These are phyloP conservation scores for Drosophila parabipectinata DNA, from an alignment of 1,140 invertebrate species.

Conservation along the genomic window DNA sequence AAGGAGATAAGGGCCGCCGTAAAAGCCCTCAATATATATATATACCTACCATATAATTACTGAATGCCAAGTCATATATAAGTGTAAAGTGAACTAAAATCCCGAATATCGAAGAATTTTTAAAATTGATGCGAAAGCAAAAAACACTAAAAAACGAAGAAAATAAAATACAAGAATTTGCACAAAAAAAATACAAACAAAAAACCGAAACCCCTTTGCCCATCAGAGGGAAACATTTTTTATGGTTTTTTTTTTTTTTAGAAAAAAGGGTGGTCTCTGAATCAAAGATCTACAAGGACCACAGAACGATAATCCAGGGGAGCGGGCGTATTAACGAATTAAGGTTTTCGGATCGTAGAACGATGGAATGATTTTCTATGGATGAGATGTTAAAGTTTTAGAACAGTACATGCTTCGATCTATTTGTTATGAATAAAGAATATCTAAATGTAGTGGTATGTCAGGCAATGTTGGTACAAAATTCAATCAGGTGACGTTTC, in stretches of 20 bases:
- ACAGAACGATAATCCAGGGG: conserved; percentile 13
- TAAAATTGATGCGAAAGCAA: conserved; percentile 39
- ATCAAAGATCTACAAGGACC: conserved; percentile 6
- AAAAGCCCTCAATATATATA: conserved; percentile 5
- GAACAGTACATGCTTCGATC: conserved; percentile 13
- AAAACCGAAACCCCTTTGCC: conserved; percentile 12
- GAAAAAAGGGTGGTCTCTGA: conserved; percentile 28
- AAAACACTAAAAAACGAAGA: conserved; percentile 35
- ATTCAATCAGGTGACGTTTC: conserved; percentile 73
- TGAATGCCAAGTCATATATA: conserved; percentile 62
- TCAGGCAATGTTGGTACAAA: conserved; percentile 75
- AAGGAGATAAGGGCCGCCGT: neutral
- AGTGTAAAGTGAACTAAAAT: conserved; percentile 60
- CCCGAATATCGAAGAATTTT: conserved; percentile 50
- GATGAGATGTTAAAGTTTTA: conserved; percentile 39
- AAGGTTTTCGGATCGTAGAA: conserved; percentile 2
- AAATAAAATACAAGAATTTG: conserved; percentile 42
- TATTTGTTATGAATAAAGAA: conserved; percentile 30
- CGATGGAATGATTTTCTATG: conserved; percentile 52
- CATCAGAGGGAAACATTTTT: conserved; percentile 34
- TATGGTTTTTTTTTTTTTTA: conserved; percentile 42
- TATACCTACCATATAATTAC: conserved; percentile 34
- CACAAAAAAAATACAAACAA: conserved; percentile 19
- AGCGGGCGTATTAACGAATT: neutral
- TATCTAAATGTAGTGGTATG: conserved; percentile 28